These are phyloP conservation scores for Beaufortia kweichowensis DNA, from an alignment of 2,113 vertebrate genomes.

Conservation along the genomic window DNA sequence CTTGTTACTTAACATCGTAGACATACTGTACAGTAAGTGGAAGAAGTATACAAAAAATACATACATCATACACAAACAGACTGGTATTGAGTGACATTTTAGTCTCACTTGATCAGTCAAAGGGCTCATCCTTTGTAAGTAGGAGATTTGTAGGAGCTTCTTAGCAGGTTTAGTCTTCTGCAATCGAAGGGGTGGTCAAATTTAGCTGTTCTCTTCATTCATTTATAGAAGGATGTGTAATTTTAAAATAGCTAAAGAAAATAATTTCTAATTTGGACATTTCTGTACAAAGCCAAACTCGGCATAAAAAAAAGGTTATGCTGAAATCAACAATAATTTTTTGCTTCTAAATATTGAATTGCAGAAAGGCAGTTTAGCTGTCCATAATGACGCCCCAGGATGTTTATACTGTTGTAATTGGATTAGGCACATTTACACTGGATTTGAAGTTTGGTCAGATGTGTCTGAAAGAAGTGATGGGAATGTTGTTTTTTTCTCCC, in stretches of 20 bases:
- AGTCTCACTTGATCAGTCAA: too few relatives aligned
- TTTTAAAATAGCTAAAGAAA: too few relatives aligned
- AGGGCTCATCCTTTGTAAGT: too few relatives aligned
- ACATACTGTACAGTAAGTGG: not conserved
- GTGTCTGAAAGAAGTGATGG: constrained; percentile 20
- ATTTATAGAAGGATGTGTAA: too few relatives aligned
- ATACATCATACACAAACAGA: not conserved
- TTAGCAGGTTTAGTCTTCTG: too few relatives aligned
- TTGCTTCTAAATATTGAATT: constrained; percentile 22
- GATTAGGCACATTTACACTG: constrained; percentile 36
- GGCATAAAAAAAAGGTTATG: constrained; percentile 4
- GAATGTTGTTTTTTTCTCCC: constrained; percentile 8
- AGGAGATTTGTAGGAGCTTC: too few relatives aligned
- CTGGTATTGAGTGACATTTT: not conserved
- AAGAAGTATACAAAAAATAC: not conserved
- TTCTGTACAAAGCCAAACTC: not conserved
- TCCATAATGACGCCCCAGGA: constrained; percentile 20
- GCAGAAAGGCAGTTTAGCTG: not conserved
- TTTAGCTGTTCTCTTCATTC: not conserved
- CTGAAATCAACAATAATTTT: not conserved
- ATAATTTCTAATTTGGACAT: not conserved
- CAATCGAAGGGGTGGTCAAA: not conserved
- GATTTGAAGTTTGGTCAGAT: constrained; percentile 32
- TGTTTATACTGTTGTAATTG: constrained; percentile 31
- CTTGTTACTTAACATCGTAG: too few relatives aligned